A percentile compares a stretch with the other conserved stretches of the same genome.
These are phyloP conservation scores for Scaptomyza tumidula DNA, from an alignment of 2,888 invertebrate genomes.

Conservation along the genomic window DNA sequence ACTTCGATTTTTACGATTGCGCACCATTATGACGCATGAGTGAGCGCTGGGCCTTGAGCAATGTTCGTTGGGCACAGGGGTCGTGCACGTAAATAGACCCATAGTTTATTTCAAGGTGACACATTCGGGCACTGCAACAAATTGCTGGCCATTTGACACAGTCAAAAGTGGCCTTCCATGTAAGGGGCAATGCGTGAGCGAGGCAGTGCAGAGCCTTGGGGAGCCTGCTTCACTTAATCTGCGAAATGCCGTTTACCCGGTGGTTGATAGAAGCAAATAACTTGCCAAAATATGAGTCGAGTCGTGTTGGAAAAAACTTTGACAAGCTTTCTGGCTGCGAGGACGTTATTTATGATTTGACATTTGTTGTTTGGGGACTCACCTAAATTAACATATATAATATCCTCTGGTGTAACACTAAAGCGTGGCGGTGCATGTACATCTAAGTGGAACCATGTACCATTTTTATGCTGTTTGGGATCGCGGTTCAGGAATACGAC, in stretches of 20 bases:
- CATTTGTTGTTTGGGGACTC: slow-evolving; percentile 68
- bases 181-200: neutral
- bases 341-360: slow-evolving; percentile 37
- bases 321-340: slow-evolving; percentile 16
- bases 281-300: slow-evolving; percentile 40
- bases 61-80: slow-evolving; percentile 7
- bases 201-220: neutral
- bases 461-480: slow-evolving; percentile 95
- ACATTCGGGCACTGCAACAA: slow-evolving; percentile 71
- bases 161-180: slow-evolving; percentile 46
- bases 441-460: slow-evolving; percentile 99
- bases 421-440: slow-evolving; percentile 98
- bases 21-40: slow-evolving; percentile 51
- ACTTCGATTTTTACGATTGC: slow-evolving; percentile 47
- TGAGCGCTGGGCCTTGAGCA: slow-evolving; percentile 14
- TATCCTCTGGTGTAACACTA: slow-evolving; percentile 97
- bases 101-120: slow-evolving; percentile 74
- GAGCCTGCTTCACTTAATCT: slow-evolving; percentile 51
- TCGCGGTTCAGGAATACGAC: slow-evolving; percentile 98
- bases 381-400: slow-evolving; percentile 97
- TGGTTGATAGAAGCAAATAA: slow-evolving; percentile 47
- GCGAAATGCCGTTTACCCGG: slow-evolving; percentile 40
- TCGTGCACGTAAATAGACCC: slow-evolving; percentile 47
- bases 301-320: slow-evolving; percentile 15
- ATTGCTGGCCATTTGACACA: slow-evolving; percentile 73